These are phyloP conservation scores for Magallana ariakensis DNA, from an alignment of 1,140 invertebrate genomes.

Conservation along the genomic window DNA sequence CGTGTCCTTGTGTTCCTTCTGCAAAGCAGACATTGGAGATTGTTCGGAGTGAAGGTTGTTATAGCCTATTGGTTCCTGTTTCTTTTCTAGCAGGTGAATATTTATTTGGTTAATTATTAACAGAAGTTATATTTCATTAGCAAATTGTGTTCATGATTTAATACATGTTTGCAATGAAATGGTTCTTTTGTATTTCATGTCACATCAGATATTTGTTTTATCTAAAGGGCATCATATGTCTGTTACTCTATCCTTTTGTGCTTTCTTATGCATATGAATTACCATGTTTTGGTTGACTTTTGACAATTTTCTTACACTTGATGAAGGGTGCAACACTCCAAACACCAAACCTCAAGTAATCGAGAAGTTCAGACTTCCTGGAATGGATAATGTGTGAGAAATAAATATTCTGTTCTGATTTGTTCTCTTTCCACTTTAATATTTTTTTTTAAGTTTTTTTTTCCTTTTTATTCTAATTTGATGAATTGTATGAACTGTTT, in stretches of 20 bases:
- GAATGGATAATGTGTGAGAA: constrained; percentile 8
- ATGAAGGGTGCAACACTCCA: not conserved
- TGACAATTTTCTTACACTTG: not conserved
- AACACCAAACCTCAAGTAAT: not conserved
- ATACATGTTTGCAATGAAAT: constrained; percentile 11
- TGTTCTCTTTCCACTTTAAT: not conserved
- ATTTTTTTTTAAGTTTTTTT: not conserved
- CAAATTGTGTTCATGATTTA: constrained; percentile 1
- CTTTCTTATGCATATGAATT: not conserved
- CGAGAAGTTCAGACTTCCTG: not conserved
- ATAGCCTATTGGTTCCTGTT: not conserved
- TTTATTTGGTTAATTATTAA: not conserved
- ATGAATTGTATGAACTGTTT: no score
- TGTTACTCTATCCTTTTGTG: not conserved
- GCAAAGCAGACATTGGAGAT: not conserved
- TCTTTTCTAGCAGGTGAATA: not conserved
- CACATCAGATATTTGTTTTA: not conserved
- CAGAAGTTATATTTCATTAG: not conserved
- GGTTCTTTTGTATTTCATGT: constrained; percentile 5
- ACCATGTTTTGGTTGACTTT: not conserved
- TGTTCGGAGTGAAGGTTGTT: not conserved
- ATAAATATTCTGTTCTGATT: not conserved
- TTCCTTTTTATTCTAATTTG: not conserved
- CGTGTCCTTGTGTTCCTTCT: not conserved
- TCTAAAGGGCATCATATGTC: not conserved